These are phyloP conservation scores for Argyrosomus regius DNA, from an alignment of 2,797 vertebrate genomes.

Conservation along the genomic window DNA sequence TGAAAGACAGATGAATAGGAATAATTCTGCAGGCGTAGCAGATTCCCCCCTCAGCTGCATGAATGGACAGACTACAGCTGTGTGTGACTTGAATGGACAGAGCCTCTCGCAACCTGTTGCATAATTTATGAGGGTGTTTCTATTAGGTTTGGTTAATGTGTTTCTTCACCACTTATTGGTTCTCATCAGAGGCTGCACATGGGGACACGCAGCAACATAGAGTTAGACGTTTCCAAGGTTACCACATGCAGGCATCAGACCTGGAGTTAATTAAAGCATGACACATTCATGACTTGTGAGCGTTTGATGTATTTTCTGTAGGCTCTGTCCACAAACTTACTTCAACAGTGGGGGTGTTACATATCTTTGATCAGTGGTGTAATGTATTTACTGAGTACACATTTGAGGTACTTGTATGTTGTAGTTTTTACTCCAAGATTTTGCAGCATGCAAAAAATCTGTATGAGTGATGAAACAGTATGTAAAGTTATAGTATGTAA, in stretches of 20 bases:
- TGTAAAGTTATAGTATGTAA: not conserved
- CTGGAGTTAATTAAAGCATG: constrained; percentile 59
- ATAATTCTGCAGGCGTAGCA: constrained; percentile 63
- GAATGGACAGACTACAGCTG: constrained; percentile 83
- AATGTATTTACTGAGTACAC: not conserved
- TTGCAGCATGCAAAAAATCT: no score
- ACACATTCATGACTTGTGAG: constrained; percentile 45
- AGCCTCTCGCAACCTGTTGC: constrained; percentile 74
- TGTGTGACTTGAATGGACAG: constrained; percentile 82
- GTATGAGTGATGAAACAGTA: no score
- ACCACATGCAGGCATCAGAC: constrained; percentile 52
- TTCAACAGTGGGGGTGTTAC: not conserved
- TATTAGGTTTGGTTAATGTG: constrained; percentile 77
- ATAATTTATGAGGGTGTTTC: constrained; percentile 80
- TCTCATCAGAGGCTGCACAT: constrained; percentile 62
- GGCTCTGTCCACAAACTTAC: not conserved
- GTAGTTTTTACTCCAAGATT: no score
- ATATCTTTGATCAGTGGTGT: not conserved
- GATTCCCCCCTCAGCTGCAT: constrained; percentile 62
- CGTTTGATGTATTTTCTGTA: constrained; percentile 38
- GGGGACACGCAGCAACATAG: constrained; percentile 15
- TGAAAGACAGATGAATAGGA: constrained; percentile 68
- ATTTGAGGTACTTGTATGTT: not conserved
- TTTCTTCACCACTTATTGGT: constrained; percentile 71
- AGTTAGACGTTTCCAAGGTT: constrained; percentile 66